Percentiles rank a stretch among this genome's conserved stretches.
Evolutionary conservation across 1,140 invertebrate species (phyloP).

Genomic region (Oedothorax gibbosus): DNA sequence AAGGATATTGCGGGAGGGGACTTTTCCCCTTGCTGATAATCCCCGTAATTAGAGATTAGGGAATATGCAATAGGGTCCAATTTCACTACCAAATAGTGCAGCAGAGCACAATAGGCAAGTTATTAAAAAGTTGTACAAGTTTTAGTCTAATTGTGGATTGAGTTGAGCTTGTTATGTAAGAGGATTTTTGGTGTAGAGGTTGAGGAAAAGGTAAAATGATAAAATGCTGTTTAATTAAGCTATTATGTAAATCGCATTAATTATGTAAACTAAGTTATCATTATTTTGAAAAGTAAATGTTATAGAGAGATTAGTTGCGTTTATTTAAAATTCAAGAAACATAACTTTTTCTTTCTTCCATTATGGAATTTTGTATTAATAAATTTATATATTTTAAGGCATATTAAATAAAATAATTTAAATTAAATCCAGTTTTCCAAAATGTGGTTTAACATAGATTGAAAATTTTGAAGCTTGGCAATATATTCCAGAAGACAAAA

Average conservation of each 20-base stretch:
- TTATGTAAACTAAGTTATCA: no score
- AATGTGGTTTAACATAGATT: no score
- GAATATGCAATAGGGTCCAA: conserved; percentile 7
- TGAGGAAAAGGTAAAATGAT: background rate
- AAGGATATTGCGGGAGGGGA: conserved; percentile 37
- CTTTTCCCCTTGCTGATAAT: conserved; percentile 9
- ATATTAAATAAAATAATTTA: no score
- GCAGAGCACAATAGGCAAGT: background rate
- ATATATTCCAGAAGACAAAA: no score
- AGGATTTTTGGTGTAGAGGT: background rate
- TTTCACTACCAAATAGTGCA: background rate
- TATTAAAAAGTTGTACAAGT: background rate
- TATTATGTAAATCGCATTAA: background rate
- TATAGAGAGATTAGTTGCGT: no score
- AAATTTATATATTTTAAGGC: no score
- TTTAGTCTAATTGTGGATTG: background rate
- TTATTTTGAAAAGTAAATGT: no score
- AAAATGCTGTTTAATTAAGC: background rate
- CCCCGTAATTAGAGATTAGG: conserved; percentile 20
- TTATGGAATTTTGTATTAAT: no score
- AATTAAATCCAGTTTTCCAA: no score
- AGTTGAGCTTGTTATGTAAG: background rate
- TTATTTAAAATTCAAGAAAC: no score
- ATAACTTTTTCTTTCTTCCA: no score
- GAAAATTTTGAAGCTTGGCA: no score